phyloP scores from a whole-genome alignment of 2,113 vertebrate genomes.

The Dasyurus viverrinus region DNA sequence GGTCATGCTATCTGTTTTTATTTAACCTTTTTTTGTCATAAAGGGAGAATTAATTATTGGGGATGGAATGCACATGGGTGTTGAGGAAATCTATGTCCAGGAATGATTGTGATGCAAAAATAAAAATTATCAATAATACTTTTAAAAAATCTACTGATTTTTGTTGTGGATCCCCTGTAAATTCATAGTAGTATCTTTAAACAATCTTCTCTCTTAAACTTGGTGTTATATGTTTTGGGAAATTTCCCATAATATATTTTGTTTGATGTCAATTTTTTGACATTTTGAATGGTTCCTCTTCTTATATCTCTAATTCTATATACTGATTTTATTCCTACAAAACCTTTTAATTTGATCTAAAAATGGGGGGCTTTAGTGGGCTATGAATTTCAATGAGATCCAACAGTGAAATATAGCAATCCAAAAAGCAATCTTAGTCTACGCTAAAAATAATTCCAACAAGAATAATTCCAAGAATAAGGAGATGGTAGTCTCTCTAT shows the following conservation, averaged over 20 bases:
- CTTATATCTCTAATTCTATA: neutral
- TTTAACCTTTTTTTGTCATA: neutral
- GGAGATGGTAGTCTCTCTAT: neutral
- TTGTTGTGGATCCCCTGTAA: neutral
- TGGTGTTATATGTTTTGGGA: neutral
- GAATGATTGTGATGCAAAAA: neutral
- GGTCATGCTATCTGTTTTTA: neutral
- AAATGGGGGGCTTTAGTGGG: neutral
- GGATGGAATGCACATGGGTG: neutral
- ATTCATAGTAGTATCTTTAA: neutral
- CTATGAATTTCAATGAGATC: neutral
- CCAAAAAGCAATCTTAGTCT: too few relatives aligned
- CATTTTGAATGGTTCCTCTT: neutral
- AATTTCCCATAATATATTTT: neutral
- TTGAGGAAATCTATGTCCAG: neutral
- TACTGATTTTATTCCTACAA: neutral
- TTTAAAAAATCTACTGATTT: neutral
- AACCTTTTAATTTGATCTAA: neutral
- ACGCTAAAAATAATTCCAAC: too few relatives aligned
- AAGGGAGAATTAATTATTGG: neutral
- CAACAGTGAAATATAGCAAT: neutral
- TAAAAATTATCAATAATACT: neutral
- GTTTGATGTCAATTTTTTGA: neutral
- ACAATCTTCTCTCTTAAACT: neutral
- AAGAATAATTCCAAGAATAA: neutral